Evolutionary conservation across 2,888 invertebrate species (phyloP).

Genomic region (Argyresthia albistria): DNA sequence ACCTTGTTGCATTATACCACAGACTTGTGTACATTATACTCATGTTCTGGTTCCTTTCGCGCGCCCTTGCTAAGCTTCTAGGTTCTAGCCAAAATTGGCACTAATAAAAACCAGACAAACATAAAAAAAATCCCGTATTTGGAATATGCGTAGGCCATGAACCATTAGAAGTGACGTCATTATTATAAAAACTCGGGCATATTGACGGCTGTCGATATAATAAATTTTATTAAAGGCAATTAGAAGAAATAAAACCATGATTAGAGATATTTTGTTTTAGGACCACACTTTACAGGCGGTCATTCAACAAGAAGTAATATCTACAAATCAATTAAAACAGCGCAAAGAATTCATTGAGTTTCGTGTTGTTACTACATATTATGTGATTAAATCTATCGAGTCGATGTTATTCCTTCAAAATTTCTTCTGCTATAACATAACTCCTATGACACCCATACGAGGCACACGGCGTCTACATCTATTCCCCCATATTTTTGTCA

Average conservation of each 20-base stretch:
- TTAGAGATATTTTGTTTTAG: constrained; percentile 32
- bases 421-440: too few relatives aligned
- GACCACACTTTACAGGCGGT: constrained; percentile 54
- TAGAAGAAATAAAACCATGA: constrained; percentile 1
- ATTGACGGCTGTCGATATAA: background rate
- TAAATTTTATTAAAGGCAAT: background rate
- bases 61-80: too few relatives aligned
- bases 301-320: constrained; percentile 56
- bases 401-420: too few relatives aligned
- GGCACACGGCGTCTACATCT: too few relatives aligned
- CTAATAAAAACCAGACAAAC: too few relatives aligned
- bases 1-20: too few relatives aligned
- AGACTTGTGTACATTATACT: too few relatives aligned
- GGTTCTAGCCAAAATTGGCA: too few relatives aligned
- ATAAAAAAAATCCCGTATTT: background rate
- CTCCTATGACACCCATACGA: too few relatives aligned
- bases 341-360: constrained; percentile 67
- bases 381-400: too few relatives aligned
- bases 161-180: background rate
- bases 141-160: background rate
- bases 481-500: too few relatives aligned
- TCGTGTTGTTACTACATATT: constrained; percentile 24
- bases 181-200: background rate
- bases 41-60: too few relatives aligned
- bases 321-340: constrained; percentile 66